Conservation (phyloP, 2,888 invertebrate species). For the Noctua fimbriata region DNA sequence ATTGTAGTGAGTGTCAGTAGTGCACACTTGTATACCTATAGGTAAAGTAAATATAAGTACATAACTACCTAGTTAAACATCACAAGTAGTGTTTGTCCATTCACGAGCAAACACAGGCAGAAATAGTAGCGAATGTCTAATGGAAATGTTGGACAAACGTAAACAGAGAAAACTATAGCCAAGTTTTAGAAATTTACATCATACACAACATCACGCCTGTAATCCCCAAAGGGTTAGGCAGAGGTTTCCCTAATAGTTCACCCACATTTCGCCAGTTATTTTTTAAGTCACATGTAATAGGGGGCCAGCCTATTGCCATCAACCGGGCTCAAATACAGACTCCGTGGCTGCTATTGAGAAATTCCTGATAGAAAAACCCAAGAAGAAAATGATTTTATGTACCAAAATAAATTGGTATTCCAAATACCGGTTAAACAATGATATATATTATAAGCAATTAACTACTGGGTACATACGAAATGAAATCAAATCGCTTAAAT, state of each 20-base stretch:
- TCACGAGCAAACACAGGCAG: constrained; percentile 19
- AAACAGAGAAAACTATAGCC: background rate
- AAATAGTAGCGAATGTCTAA: constrained; percentile 22
- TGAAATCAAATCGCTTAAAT: too few species aligned
- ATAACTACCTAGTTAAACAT: constrained; percentile 18
- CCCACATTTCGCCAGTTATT: too few species aligned
- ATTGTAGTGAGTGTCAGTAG: background rate
- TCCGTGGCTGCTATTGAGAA: too few species aligned
- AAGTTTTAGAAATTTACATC: constrained; percentile 8
- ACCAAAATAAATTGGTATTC: background rate
- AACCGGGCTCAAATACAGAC: too few species aligned
- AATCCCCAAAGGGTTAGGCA: too few species aligned
- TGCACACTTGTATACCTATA: too few species aligned
- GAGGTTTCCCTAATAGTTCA: too few species aligned
- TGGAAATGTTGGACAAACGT: constrained; percentile 18
- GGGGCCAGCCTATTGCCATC: too few species aligned
- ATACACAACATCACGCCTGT: too few species aligned
- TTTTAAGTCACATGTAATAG: too few species aligned
- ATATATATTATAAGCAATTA: background rate
- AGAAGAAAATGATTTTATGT: background rate
- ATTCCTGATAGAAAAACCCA: too few species aligned
- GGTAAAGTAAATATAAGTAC: constrained; percentile 1
- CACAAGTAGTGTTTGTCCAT: constrained; percentile 38
- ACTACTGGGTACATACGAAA: background rate
- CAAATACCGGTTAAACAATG: background rate